Conservation (phyloP, 2,797 vertebrate genomes). For the Enteromius unitaeniatus region DNA sequence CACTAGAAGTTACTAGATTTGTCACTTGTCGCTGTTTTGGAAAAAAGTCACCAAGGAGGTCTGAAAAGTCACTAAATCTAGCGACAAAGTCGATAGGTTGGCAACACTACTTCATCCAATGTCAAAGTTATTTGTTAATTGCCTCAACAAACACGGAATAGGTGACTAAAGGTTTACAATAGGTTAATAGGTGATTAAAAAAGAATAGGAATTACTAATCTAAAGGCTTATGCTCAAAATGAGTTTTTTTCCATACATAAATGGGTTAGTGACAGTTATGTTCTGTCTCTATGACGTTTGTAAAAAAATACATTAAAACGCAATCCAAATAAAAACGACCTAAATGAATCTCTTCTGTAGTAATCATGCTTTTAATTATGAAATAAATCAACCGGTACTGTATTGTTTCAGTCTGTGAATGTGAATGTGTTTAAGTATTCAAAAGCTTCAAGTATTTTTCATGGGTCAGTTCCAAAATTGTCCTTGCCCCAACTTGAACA, state of each 20-base stretch:
- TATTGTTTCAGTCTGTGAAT: background rate
- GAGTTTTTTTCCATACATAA: background rate
- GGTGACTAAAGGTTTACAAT: no score
- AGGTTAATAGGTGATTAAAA: no score
- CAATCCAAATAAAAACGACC: background rate
- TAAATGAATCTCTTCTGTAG: background rate
- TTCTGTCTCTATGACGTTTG: background rate
- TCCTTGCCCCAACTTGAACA: constrained; percentile 44
- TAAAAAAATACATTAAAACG: background rate
- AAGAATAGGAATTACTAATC: background rate
- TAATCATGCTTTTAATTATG: background rate
- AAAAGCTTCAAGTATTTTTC: background rate
- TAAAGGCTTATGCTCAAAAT: background rate
- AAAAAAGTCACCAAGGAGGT: no score
- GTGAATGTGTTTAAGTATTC: background rate
- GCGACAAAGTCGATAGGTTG: no score
- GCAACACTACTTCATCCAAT: no score
- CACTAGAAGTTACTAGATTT: no score
- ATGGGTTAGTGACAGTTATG: background rate
- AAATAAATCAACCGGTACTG: background rate
- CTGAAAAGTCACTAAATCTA: no score
- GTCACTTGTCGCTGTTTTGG: no score
- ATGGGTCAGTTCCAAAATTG: background rate
- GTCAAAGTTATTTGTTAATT: no score
- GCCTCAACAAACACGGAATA: background rate